phyloP scores from a whole-genome alignment of 1,140 invertebrate species.

The Leptonema lineaticorne region DNA sequence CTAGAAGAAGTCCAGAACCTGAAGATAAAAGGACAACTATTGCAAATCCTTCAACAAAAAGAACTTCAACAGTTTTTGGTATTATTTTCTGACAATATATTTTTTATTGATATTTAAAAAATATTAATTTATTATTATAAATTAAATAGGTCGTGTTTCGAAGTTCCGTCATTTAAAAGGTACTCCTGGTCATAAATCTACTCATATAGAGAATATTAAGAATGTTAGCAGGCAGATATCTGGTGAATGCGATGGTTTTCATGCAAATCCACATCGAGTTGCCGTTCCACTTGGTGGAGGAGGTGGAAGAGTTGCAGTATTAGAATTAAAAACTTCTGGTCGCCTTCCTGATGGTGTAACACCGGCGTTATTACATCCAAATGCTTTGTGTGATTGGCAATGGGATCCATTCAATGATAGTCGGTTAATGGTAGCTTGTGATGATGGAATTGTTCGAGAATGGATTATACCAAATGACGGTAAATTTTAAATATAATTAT shows the following conservation, averaged over 20 bases:
- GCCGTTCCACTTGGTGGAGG: conserved; percentile 85
- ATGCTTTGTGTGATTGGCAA: conserved; percentile 86
- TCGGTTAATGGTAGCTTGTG: conserved; percentile 82
- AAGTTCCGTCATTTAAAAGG: conserved; percentile 93
- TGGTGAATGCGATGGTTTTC: conserved; percentile 91
- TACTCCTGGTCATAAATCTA: conserved; percentile 83
- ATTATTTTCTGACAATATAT: conserved; percentile 30
- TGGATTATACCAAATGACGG: conserved; percentile 74
- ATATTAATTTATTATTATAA: conserved; percentile 45
- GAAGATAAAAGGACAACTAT: conserved; percentile 53
- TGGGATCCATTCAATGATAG: conserved; percentile 90
- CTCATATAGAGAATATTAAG: conserved; percentile 88
- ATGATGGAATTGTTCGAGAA: conserved; percentile 84
- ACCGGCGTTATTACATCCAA: conserved; percentile 83
- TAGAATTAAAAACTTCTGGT: conserved; percentile 79
- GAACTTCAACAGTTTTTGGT: conserved; percentile 86
- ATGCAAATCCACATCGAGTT: conserved; percentile 81
- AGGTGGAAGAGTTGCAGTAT: conserved; percentile 85
- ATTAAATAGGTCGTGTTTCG: conserved; percentile 73
- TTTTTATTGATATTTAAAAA: neutral
- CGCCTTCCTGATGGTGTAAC: conserved; percentile 74
- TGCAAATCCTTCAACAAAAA: conserved; percentile 62
- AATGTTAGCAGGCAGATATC: conserved; percentile 89
- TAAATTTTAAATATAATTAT: conserved; percentile 15
- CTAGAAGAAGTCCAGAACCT: conserved; percentile 53